Evolutionary conservation across 1,140 invertebrate genomes (phyloP).

Genomic region (Ostrea denselamellosa): DNA sequence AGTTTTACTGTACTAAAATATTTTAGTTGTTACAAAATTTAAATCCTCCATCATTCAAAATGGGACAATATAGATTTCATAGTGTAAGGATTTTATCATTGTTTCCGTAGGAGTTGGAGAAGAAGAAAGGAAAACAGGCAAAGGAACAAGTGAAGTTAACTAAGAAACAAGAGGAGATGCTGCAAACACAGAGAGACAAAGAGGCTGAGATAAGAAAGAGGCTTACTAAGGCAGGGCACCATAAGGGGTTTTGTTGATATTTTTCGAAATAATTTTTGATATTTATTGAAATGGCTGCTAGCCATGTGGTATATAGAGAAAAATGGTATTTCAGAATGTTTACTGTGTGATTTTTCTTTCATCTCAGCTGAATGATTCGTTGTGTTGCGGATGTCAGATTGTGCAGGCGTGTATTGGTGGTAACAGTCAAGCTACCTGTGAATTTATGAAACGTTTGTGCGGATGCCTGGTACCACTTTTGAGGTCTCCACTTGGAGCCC

Average conservation of each 20-base stretch:
- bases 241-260: not conserved
- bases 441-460: conserved; percentile 79
- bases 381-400: conserved; percentile 84
- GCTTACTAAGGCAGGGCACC: conserved; percentile 81
- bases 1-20: too few species aligned
- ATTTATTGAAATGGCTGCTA: too few species aligned
- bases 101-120: conserved; percentile 81
- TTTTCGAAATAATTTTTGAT: not conserved
- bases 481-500: conserved; percentile 78
- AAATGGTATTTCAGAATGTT: not conserved
- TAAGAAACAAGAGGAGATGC: conserved; percentile 94
- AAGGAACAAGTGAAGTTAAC: conserved; percentile 86
- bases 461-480: conserved; percentile 75
- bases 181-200: conserved; percentile 92
- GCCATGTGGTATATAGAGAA: too few species aligned
- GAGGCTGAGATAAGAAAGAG: conserved; percentile 88
- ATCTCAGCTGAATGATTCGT: conserved; percentile 83
- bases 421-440: conserved; percentile 83
- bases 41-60: too few species aligned
- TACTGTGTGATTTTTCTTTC: not conserved
- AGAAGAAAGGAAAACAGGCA: conserved; percentile 91
- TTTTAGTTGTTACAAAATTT: too few species aligned
- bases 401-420: conserved; percentile 83
- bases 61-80: not conserved
- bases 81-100: not conserved